phyloP scores from a whole-genome alignment of 2,888 invertebrate species.

The Latheticus oryzae region DNA sequence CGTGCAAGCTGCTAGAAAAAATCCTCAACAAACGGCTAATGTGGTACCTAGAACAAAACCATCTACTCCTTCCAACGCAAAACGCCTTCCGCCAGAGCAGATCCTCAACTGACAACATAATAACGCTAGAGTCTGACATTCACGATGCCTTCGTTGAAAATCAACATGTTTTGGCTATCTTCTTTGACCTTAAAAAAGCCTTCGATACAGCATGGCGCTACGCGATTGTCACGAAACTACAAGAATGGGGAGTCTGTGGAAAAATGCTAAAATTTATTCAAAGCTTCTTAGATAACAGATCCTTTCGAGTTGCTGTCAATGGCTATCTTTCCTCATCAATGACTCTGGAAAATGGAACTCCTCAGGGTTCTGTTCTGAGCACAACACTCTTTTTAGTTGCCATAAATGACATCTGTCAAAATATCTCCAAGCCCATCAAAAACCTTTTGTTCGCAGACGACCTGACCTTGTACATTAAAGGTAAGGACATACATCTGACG shows the following conservation, averaged over 20 bases:
- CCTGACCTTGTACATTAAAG: conserved; percentile 3
- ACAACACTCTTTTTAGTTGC: conserved; percentile 37
- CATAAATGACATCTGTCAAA: conserved; percentile 25
- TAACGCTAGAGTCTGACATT: conserved; percentile 25
- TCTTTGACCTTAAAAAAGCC: conserved; percentile 29
- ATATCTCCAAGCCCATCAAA: conserved; percentile 5
- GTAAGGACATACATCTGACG: conserved; percentile 2
- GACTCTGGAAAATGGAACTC: conserved; percentile 29
- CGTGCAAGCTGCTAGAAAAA: conserved; percentile 41
- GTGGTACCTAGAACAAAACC: conserved; percentile 38
- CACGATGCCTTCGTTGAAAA: conserved; percentile 33
- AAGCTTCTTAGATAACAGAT: conserved; percentile 33
- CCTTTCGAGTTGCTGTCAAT: conserved; percentile 31
- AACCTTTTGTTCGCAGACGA: conserved; percentile 12
- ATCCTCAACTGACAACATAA: conserved; percentile 33
- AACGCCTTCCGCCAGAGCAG: conserved; percentile 33
- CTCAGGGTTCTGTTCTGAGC: conserved; percentile 37
- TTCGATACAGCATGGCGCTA: conserved; percentile 10
- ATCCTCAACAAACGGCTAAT: conserved; percentile 39
- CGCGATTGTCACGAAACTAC: conserved; percentile 6
- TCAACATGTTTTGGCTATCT: conserved; percentile 17
- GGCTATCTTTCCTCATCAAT: conserved; percentile 8
- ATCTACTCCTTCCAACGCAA: conserved; percentile 26
- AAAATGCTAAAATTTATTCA: conserved; percentile 19
- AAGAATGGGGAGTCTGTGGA: conserved; percentile 5